Evolutionary conservation across 2,888 invertebrate genomes (phyloP).

Genomic region (Lapara coniferarum): DNA sequence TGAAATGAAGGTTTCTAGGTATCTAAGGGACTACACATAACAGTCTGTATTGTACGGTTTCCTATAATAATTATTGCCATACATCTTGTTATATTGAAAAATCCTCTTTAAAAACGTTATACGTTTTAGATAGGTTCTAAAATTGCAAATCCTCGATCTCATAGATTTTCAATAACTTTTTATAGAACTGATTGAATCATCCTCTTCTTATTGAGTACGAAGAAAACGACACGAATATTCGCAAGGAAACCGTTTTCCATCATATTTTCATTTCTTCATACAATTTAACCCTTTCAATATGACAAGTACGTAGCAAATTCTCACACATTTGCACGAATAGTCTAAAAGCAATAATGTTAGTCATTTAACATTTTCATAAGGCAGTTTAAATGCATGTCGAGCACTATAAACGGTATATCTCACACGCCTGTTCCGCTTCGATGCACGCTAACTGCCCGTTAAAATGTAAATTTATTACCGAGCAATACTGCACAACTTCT

Average conservation of each 20-base stretch:
- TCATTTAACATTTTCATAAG: conserved; percentile 54
- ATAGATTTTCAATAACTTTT: neutral
- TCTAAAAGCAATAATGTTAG: conserved; percentile 35
- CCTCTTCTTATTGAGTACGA: neutral
- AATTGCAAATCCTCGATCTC: neutral
- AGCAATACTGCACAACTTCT: conserved; percentile 46
- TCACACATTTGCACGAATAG: conserved; percentile 36
- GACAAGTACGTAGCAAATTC: neutral
- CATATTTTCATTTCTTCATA: neutral
- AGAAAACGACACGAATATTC: neutral
- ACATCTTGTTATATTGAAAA: too few species aligned
- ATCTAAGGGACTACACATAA: too few species aligned
- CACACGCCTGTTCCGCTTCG: conserved; percentile 43
- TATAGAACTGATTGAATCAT: neutral
- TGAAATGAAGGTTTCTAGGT: neutral
- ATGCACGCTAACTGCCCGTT: conserved; percentile 57
- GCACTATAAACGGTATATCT: conserved; percentile 50
- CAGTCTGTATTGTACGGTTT: too few species aligned
- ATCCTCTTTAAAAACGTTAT: too few species aligned
- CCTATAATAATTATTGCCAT: too few species aligned
- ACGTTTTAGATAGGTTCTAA: neutral
- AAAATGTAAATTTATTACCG: conserved; percentile 60
- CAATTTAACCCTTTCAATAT: neutral
- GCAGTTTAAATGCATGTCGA: conserved; percentile 63
- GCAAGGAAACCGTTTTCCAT: neutral